Base-by-base conservation (phyloP, 2,797 vertebrate species). In the Trichosurus vulpecula region DNA sequence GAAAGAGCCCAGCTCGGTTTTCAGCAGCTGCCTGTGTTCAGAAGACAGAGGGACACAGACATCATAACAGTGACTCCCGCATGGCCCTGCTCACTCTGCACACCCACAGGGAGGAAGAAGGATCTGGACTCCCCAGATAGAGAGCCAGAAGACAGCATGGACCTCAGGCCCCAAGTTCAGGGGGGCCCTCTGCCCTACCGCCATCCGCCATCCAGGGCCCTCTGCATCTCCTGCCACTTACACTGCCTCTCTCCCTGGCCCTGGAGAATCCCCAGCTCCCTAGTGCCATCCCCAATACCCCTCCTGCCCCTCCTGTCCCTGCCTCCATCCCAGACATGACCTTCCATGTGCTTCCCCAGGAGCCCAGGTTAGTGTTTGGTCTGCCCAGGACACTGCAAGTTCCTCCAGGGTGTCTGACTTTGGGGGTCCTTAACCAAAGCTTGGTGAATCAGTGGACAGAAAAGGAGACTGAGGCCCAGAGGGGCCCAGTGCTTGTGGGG, bases 1-100 rank as follows among this genome's bases (percentile, higher is more conserved):
- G 98, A 99, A 99, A 54, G 99, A 99, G 97, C 99, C 99, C 98
- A 99, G 98, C 98, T 99, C 99, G 0, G 99, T 99, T 99, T 99
- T 99, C 98, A 99, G 97, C 97, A 99, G 99, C 97, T 99, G 99
- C 98, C 99, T 99, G 97, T 41, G 97, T 94, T 51, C 52, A 54
- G 90, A 81, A 81, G 41, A 87, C 41, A 87, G 27, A 95, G 93
- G 2, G 66, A 53, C 0, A 9, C 31, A 91, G 66, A 90, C 35
- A 12, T 87, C 11, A 58, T 30, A 12, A 90, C 47, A 25, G 19
- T 0, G 0, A 13, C 89, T 31, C 55, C 12, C 14, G 29, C 52
- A 8, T 14, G 25, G 54, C 54, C 56, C 52, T 6, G 13, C 13
- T 90, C 5, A 2, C 4, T 90, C 30, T 51, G 52, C 11, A 29